These are phyloP conservation scores for Proisotoma minuta DNA, from an alignment of 2,888 invertebrate species.

Conservation along the genomic window DNA sequence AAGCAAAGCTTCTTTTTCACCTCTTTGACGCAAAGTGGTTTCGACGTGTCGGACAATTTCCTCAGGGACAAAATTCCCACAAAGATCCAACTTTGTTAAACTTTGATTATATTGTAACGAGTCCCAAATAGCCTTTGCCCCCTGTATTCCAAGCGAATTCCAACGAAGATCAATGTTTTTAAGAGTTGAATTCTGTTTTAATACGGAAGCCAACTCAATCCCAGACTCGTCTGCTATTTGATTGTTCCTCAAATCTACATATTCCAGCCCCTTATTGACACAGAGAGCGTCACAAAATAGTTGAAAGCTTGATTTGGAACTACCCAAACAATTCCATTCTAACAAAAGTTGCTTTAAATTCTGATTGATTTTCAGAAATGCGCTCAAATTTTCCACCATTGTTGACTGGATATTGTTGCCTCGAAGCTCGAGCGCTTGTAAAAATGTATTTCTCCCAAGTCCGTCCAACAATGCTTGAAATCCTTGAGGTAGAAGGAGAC, in stretches of 20 bases:
- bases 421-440: conserved; percentile 50
- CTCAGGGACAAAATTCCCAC: conserved; percentile 52
- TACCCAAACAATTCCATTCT: conserved; percentile 52
- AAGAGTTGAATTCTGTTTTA: conserved; percentile 50
- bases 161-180: conserved; percentile 51
- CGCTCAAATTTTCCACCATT: conserved; percentile 50
- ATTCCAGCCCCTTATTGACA: conserved; percentile 49
- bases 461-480: conserved; percentile 50
- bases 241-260: conserved; percentile 51
- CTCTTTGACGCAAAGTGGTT: conserved; percentile 23
- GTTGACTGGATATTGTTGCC: conserved; percentile 51
- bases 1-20: conserved; percentile 38
- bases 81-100: conserved; percentile 49
- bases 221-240: conserved; percentile 51
- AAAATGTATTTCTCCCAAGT: conserved; percentile 49
- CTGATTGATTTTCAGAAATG: conserved; percentile 50
- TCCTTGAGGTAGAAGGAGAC: conserved; percentile 51
- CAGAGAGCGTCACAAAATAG: conserved; percentile 51
- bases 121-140: conserved; percentile 50
- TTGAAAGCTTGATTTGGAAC: conserved; percentile 49
- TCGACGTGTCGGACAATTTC: conserved; percentile 50
- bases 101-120: conserved; percentile 49
- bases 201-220: conserved; percentile 48
- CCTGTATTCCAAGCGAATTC: conserved; percentile 51
- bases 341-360: conserved; percentile 49